These are phyloP conservation scores for Agelastica alni DNA, from an alignment of 2,888 invertebrate genomes.

Conservation along the genomic window DNA sequence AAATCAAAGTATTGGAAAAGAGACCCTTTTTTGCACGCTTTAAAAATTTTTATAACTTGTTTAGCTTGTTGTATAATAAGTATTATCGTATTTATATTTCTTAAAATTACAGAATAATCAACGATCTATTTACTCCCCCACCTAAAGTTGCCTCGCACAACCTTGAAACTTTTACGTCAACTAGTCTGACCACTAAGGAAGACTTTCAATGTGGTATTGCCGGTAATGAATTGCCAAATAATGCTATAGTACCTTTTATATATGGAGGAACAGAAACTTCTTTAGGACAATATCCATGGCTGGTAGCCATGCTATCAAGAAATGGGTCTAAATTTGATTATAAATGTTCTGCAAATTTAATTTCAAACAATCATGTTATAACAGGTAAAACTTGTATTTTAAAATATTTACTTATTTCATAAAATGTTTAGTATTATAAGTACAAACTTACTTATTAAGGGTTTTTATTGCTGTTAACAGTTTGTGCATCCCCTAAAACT, in stretches of 20 bases:
- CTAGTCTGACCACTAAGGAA: constrained; percentile 5
- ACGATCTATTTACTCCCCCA: not conserved
- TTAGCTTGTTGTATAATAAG: no score
- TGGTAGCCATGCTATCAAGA: constrained; percentile 40
- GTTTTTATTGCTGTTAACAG: no score
- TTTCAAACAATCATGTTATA: constrained; percentile 46
- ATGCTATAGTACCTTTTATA: constrained; percentile 39
- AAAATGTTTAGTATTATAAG: no score
- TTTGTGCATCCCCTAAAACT: no score
- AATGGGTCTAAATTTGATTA: constrained; percentile 43
- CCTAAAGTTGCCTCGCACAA: not conserved
- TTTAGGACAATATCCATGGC: constrained; percentile 47
- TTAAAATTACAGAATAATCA: not conserved
- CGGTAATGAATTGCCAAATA: constrained; percentile 18
- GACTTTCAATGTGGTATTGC: constrained; percentile 38
- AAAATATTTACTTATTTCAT: no score
- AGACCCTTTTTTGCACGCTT: no score
- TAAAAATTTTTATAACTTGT: no score
- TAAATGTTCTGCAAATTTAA: constrained; percentile 48
- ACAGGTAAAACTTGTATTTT: no score
- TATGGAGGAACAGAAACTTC: constrained; percentile 39
- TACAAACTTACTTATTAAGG: no score
- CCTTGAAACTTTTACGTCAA: not conserved
- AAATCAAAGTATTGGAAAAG: no score
- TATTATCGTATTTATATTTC: no score